Percentiles rank a stretch among this genome's conserved stretches.
Conservation (phyloP, 2,113 vertebrate species). For the Cranoglanis bouderius region DNA sequence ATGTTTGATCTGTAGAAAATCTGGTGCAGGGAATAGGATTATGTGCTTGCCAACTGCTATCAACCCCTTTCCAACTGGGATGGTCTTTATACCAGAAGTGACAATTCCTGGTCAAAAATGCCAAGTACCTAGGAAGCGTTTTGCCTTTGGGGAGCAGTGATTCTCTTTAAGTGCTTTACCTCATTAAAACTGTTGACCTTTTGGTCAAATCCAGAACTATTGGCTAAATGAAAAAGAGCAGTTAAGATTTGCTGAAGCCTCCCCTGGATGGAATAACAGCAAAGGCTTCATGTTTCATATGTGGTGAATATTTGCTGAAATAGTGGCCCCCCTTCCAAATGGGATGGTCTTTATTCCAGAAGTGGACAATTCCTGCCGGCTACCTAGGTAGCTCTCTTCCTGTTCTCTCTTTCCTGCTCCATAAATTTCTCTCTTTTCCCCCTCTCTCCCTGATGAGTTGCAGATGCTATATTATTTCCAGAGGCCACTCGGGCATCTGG, state of each 20-base stretch:
- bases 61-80: neutral
- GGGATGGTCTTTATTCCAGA: neutral
- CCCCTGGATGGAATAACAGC: neutral
- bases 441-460: slow-evolving; percentile 24
- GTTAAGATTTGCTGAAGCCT: neutral
- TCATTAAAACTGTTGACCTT: neutral
- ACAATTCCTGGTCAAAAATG: neutral
- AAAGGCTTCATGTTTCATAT: neutral
- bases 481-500: neutral
- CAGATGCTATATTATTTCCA: slow-evolving; percentile 23
- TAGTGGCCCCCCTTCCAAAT: neutral
- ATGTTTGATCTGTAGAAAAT: neutral
- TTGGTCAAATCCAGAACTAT: neutral
- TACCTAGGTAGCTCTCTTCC: neutral
- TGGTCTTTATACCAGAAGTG: neutral
- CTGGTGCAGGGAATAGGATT: neutral
- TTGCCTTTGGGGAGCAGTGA: neutral
- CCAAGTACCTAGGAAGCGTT: neutral
- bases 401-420: slow-evolving; percentile 12
- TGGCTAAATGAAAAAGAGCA: neutral
- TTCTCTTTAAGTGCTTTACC: neutral
- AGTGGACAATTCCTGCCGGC: neutral
- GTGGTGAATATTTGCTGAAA: neutral
- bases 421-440: slow-evolving; percentile 22
- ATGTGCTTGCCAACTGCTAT: neutral